A percentile compares a stretch with the other conserved stretches of the same genome.
phyloP scores from a whole-genome alignment of 1,140 invertebrate genomes.

The Latrodectus geometricus region DNA sequence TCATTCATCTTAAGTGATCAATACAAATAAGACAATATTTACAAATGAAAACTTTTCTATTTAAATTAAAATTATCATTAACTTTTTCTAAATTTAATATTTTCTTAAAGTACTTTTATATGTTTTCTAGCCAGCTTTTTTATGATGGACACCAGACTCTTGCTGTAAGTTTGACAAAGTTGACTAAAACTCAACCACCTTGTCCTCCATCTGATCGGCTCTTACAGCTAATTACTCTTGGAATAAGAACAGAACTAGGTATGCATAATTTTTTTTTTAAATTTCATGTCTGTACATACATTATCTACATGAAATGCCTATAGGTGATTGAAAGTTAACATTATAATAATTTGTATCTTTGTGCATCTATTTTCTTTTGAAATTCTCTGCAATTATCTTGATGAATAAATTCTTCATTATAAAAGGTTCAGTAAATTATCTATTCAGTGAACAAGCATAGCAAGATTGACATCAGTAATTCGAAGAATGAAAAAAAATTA shows the following conservation, averaged over 20 bases:
- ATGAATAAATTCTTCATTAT: too few species aligned
- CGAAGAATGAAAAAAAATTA: too few species aligned
- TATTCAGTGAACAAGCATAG: too few species aligned
- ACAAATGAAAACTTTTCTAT: too few species aligned
- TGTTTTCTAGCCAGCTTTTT: slow-evolving; percentile 76
- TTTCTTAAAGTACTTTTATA: background rate
- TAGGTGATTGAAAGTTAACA: background rate
- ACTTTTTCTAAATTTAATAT: background rate
- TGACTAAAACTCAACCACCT: slow-evolving; percentile 87
- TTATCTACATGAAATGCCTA: background rate
- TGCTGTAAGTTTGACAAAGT: slow-evolving; percentile 83
- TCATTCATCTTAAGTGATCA: too few species aligned
- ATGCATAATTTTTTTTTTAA: slow-evolving; percentile 37
- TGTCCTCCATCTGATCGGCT: slow-evolving; percentile 95
- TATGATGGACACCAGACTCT: slow-evolving; percentile 94
- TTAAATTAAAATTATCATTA: background rate
- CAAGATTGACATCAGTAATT: too few species aligned
- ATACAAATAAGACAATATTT: too few species aligned
- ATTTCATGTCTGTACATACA: background rate
- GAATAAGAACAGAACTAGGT: slow-evolving; percentile 86
- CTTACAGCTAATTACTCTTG: slow-evolving; percentile 85
- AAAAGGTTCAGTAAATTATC: too few species aligned
- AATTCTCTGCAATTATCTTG: too few species aligned
- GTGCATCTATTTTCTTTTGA: too few species aligned
- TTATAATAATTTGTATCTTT: background rate